These are phyloP conservation scores for Enteromius paludinosus DNA, from an alignment of 2,797 vertebrate genomes.

Conservation along the genomic window DNA sequence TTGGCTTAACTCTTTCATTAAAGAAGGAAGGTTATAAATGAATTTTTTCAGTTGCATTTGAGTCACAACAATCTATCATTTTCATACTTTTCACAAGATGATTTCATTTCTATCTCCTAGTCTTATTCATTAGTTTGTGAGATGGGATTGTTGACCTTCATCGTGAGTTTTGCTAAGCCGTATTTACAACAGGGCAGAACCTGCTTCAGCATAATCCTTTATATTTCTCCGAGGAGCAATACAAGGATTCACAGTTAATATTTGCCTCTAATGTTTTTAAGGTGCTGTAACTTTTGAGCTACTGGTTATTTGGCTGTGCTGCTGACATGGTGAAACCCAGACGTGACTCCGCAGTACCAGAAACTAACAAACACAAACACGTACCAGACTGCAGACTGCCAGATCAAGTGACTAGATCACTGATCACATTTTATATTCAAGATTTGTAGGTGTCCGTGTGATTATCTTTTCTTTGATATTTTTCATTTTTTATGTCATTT, in stretches of 20 bases:
- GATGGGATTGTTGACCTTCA: constrained; percentile 7
- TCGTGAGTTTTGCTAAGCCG: neutral
- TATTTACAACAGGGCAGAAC: constrained; percentile 14
- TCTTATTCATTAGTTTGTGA: constrained; percentile 1
- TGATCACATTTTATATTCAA: constrained; percentile 68
- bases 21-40: neutral
- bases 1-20: constrained; percentile 22
- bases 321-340: constrained; percentile 38
- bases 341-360: constrained; percentile 34
- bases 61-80: neutral
- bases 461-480: constrained; percentile 43
- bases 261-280: constrained; percentile 54
- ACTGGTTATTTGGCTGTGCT: constrained; percentile 53
- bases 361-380: constrained; percentile 48
- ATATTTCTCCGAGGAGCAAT: constrained; percentile 19
- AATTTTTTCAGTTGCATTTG: neutral
- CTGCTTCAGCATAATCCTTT: constrained; percentile 28
- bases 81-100: neutral
- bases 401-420: constrained; percentile 67
- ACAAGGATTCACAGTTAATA: constrained; percentile 25
- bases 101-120: constrained; percentile 4
- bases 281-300: constrained; percentile 53
- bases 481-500: constrained; percentile 32
- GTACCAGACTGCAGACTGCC: constrained; percentile 78
- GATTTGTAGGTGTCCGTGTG: constrained; percentile 60